Evolutionary conservation across 2,797 vertebrate genomes (phyloP), one percentile per base, ranked within the genome.

Genomic region (Phyllotis vaccarum): DNA sequence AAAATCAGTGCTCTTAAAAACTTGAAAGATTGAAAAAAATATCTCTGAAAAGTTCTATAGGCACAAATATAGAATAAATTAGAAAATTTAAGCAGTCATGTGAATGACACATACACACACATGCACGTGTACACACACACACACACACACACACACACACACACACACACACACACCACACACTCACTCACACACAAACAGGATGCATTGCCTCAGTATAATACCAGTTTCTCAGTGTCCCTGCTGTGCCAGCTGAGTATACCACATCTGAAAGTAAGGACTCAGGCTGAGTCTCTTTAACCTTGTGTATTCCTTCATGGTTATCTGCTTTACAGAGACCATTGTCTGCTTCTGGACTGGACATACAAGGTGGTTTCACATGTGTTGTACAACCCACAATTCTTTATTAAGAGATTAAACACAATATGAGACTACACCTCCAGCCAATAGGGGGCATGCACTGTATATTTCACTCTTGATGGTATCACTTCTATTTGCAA

Each of bases 1-100:
- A 27, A 78, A 88, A 95, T 92, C 62, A 58, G 85, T 29, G 54
- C 49, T 75, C 93, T 98, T 97, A 96, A 99, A 98, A 90, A 52
- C 85, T 96, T 97, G 95, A 96, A 98, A 93, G 97, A 97, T 97
- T 66, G 27, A 34, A 68, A 86, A 86, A 46, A 52, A 52, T 52
- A 29, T 86, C 10, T 54, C 85, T 86, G 34, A n/a, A 56, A 72
- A 54, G 66, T 72, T 54, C 49, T 70, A 37, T 49, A 49, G 19
- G 31, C 66, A 22, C 37, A 85, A 66, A 49, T 31, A 24, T 24
- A 19, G 31, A 62, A 31, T 46, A 43, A 64, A 46, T n/a, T 46
- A 54, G 34, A 70, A 86, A 27, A n/a, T 37, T 52, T 46, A 86
- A 68, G 34, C 31, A 68, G n/a, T 37, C 34, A 86, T n/a, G 24